Evolutionary conservation across 2,113 vertebrate genomes (phyloP).

Genomic region (Elephantulus edwardii): DNA sequence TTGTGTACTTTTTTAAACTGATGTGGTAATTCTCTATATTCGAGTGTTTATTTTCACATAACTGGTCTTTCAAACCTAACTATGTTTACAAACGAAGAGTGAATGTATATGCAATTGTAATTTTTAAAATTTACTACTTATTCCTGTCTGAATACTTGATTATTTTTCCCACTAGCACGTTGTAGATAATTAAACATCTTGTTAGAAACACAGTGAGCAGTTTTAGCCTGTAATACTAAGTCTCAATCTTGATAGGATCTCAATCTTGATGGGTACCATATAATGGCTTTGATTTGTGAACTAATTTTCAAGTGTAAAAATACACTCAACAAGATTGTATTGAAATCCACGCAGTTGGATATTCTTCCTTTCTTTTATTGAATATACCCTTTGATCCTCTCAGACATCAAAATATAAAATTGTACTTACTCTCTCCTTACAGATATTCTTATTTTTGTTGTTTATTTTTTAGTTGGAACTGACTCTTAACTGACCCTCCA

Average conservation of each 20-base stretch:
- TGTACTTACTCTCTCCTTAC: constrained; percentile 22
- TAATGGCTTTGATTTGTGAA: not conserved
- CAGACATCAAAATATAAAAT: constrained; percentile 18
- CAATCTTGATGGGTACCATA: not conserved
- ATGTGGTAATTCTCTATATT: not conserved
- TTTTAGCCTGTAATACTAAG: not conserved
- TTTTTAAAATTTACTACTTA: not conserved
- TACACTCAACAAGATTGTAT: not conserved
- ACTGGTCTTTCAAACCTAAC: not conserved
- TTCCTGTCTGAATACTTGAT: not conserved
- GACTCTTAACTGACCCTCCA: too few species aligned
- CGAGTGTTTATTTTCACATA: not conserved
- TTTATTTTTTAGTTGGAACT: too few species aligned
- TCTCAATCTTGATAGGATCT: not conserved
- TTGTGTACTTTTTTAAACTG: not conserved
- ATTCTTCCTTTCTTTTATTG: not conserved
- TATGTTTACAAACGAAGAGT: not conserved
- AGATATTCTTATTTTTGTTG: too few species aligned
- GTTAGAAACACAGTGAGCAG: not conserved
- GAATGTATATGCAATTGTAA: not conserved
- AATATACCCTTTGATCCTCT: not conserved
- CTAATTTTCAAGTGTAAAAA: not conserved
- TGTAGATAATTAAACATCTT: not conserved
- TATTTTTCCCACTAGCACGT: not conserved
- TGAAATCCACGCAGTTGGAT: not conserved